Evolutionary conservation across 2,797 vertebrate genomes (phyloP), one percentile per base, ranked within the genome.

Genomic region (Microctenopoma stevenorrisi): DNA sequence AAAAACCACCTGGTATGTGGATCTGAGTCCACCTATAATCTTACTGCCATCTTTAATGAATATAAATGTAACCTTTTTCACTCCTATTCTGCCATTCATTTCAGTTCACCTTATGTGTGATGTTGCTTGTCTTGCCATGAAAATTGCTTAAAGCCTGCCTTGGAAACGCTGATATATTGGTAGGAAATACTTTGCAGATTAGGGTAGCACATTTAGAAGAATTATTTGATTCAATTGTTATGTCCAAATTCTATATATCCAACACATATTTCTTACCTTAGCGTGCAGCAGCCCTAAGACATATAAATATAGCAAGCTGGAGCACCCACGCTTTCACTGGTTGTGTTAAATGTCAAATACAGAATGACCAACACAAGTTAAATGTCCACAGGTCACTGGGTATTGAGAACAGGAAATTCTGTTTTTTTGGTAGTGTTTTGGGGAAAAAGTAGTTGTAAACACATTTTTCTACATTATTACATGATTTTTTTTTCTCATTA

Each of bases 1-100:
- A 97, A 95, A 89, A 96, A 91, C 81, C 95, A 98, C 85, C 90
- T 99, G 96, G 98, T 99, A 95, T 94, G 97, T 96, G 71, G 37
- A 46, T 64, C 75, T 63, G 69, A 74, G 57, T 73, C 75, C 77
- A 72, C 60, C 76, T 74, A 61, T 55, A 51, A 74, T 22, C 67
- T 69, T 52, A 64, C 15, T 77, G 49, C 52, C 46, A 43, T 42
- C 18, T 76, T 57, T 70, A 53, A 72, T 77, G 52, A 61, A 52
- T 70, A 76, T 79, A 58, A 89, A 57, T 84, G 56, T 90, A 72
- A 90, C 74, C 64, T 74, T 76, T 78, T 85, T 79, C 76, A 81
- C 62, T 72, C 81, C 81, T 84, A 68, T 73, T 85, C 81, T 88
- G 74, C 74, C 87, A 86, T 87, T 86, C 76, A 88, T 89, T 80